Base-by-base conservation (phyloP, 2,888 invertebrate genomes). In the Poecilobothrus nobilitatus region DNA sequence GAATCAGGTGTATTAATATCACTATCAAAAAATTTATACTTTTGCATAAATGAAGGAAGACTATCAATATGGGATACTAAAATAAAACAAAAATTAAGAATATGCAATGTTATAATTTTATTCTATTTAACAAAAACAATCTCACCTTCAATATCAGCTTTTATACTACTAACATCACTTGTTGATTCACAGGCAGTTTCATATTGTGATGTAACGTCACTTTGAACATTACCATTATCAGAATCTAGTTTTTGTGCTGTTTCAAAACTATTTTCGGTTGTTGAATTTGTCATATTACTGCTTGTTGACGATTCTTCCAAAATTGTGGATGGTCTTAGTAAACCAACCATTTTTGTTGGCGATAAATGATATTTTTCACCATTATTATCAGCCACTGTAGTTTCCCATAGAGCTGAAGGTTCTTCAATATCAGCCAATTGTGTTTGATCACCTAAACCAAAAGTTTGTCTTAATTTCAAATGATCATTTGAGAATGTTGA, bases 291-390 rank as follows among this genome's bases (percentile, higher is more conserved):
- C 0, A 72, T 71, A 8, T 68, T 66, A 15, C 76, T 76, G 27
- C 75, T 75, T n/a, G 74, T 76, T 53, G 70, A 74, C 7, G 71
- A 69, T 66, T 78, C 78, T 69, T 81, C 81, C 21, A 81, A 69
- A 44, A 81, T 81, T 33, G 81, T 81, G 0, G 81, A 81, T 7
- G 81, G 81, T 1, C 81, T 76, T 67, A 80, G 21, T 3, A 80
- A 70, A 0, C 80, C 81, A 0, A 81, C 77, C 77, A 79, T 78
- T 73, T 81, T 81, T 0, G 80, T 76, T 0, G 81, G 81, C 1
- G 81, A 81, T 3, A 76, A 76, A 61, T 76, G 76, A 37, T 34
- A 37, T 27, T 33, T 15, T 3, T 73, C 63, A 1, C 71, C 68
- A 0, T 73, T 74, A 15, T 76, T 76, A 10, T 72, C 70, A 10